A percentile compares a stretch with the other conserved stretches of the same genome.
phyloP scores from a whole-genome alignment of 2,113 vertebrate species.

The Ariopsis seemanni region DNA sequence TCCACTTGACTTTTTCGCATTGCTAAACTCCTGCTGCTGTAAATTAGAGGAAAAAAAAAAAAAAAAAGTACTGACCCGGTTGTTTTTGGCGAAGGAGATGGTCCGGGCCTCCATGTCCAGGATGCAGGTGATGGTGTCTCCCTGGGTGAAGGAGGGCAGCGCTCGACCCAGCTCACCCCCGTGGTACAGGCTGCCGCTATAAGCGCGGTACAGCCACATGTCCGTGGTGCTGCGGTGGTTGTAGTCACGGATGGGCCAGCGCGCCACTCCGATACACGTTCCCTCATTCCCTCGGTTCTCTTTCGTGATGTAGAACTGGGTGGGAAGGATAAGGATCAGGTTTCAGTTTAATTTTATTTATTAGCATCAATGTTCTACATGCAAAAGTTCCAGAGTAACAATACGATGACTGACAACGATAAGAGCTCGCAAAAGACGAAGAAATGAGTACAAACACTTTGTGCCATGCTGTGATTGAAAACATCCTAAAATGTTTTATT shows the following conservation, averaged over 20 bases:
- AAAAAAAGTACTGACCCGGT: conserved; percentile 64
- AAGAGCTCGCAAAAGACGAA: background rate
- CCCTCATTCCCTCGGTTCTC: conserved; percentile 80
- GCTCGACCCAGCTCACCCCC: conserved; percentile 76
- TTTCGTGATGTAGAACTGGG: conserved; percentile 76
- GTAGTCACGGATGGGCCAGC: conserved; percentile 78
- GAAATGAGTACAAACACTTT: background rate
- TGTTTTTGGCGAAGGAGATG: conserved; percentile 79
- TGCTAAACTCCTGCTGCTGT: background rate
- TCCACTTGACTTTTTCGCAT: background rate
- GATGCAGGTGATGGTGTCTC: conserved; percentile 79
- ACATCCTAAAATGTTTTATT: too few relatives aligned
- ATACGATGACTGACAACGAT: background rate
- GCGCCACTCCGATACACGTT: conserved; percentile 76
- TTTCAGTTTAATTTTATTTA: background rate
- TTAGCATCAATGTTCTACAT: background rate
- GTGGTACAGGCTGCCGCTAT: conserved; percentile 81
- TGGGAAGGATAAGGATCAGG: background rate
- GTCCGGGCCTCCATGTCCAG: conserved; percentile 81
- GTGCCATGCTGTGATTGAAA: too few relatives aligned
- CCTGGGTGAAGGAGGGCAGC: conserved; percentile 78
- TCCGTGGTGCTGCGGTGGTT: conserved; percentile 81
- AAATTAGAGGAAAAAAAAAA: background rate
- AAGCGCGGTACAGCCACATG: conserved; percentile 82
- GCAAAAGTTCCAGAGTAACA: background rate